Evolutionary conservation across 2,797 vertebrate genomes (phyloP).

Genomic region (Fistularia tabacaria): DNA sequence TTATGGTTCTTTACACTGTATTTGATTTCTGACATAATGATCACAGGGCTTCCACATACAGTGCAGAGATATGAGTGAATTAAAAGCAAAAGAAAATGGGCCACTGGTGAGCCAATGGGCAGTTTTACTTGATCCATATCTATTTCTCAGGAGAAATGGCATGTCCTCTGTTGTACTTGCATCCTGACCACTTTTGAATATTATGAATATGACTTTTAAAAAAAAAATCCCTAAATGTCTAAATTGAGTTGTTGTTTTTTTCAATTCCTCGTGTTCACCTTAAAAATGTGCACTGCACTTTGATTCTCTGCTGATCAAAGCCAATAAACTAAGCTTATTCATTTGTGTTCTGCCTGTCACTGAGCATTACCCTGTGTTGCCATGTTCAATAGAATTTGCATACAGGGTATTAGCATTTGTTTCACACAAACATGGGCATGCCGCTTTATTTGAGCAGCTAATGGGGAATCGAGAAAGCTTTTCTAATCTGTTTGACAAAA

Average conservation of each 20-base stretch:
- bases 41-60: not conserved
- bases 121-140: too few relatives aligned
- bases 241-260: too few relatives aligned
- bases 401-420: conserved; percentile 58
- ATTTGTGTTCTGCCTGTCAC: conserved; percentile 50
- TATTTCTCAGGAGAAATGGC: too few relatives aligned
- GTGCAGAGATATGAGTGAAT: conserved; percentile 9
- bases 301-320: conserved; percentile 60
- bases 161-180: too few relatives aligned
- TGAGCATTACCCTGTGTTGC: conserved; percentile 48
- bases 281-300: conserved; percentile 52
- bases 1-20: conserved; percentile 22
- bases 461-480: conserved; percentile 74
- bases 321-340: conserved; percentile 42
- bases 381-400: conserved; percentile 59
- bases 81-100: conserved; percentile 8
- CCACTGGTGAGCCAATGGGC: too few relatives aligned
- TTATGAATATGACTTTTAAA: too few relatives aligned
- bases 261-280: conserved; percentile 41
- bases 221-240: too few relatives aligned
- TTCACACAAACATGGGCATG: conserved; percentile 58
- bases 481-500: conserved; percentile 73
- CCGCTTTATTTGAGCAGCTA: conserved; percentile 73
- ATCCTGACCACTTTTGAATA: too few relatives aligned
- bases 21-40: not conserved